Percentiles rank a stretch among this genome's conserved stretches.
Conservation (phyloP, 2,113 vertebrate species). For the Rhinopomastus cyanomelas region DNA sequence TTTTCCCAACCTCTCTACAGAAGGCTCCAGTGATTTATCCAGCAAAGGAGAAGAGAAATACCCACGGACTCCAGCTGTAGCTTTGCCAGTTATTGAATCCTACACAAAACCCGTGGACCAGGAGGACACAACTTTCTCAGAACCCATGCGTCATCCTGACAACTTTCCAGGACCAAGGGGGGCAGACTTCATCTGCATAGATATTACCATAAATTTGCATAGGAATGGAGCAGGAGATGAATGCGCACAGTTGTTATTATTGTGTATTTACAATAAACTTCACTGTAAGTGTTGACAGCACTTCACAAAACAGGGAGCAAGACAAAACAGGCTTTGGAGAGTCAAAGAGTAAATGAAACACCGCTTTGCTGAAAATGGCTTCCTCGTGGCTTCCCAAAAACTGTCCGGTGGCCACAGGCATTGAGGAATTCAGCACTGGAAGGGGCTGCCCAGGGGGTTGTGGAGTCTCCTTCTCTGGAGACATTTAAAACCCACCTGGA, state of each 20-base stretch:
- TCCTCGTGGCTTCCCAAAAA: background rate
- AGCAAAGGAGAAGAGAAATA: background rate
- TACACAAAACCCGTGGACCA: background rate
- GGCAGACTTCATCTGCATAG: conserved; percentile 43
- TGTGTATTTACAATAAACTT: conserved; percentile 72
- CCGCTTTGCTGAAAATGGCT: conserved; percentile 15
- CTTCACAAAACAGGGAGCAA: conserved; percentile 56
- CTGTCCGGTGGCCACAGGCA: background rate
- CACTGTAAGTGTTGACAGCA: conserved; percentile 58
- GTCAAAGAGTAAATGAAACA: conserved; percentile 46
- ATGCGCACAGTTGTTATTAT: conserved; percentile 60
- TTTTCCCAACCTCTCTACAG: background rate
- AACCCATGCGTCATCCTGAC: conserved; percentile 57
- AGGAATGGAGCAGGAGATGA: conserved; percentile 50
- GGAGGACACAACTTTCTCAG: conserved; percentile 52
- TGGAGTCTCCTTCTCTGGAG: too few species aligned
- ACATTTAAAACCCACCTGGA: too few species aligned
- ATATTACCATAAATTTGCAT: conserved; percentile 65
- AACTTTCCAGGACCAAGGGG: conserved; percentile 55
- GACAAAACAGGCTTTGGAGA: conserved; percentile 46
- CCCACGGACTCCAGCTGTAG: background rate
- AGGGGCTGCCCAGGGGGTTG: too few species aligned
- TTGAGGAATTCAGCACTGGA: too few species aligned
- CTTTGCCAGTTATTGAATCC: background rate
- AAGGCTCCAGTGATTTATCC: background rate